These are phyloP conservation scores for Megalurothrips usitatus DNA, from an alignment of 2,888 invertebrate genomes.

Conservation along the genomic window DNA sequence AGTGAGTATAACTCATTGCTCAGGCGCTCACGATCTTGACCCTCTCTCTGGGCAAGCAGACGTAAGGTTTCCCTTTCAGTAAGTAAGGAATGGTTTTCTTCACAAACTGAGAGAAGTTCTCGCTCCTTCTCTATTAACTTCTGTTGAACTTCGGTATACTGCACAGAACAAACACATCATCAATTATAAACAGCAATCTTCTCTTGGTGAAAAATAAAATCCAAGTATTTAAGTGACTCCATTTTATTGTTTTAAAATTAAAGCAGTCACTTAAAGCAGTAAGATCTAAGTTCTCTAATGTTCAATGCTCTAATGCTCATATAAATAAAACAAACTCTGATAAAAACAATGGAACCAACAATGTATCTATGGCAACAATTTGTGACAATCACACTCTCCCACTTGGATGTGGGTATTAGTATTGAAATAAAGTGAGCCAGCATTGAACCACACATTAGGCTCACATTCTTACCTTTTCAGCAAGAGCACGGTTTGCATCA, in stretches of 20 bases:
- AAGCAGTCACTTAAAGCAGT: not conserved
- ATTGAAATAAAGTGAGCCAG: too few species aligned
- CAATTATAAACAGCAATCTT: not conserved
- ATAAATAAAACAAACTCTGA: not conserved
- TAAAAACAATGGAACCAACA: not conserved
- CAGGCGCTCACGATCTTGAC: not conserved
- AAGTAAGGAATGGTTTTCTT: conserved; percentile 7
- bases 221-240: not conserved
- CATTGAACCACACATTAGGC: not conserved
- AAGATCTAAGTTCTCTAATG: not conserved
- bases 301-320: conserved; percentile 18
- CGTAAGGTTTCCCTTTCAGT: not conserved
- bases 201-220: not conserved
- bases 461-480: not conserved
- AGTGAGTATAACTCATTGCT: not conserved
- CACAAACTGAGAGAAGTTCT: not conserved
- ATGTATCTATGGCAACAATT: not conserved
- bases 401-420: not conserved
- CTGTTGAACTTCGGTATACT: not conserved
- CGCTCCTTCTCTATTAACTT: not conserved
- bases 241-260: not conserved
- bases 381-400: not conserved
- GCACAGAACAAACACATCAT: not conserved
- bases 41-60: not conserved
- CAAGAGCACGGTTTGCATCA: not conserved